Evolutionary conservation across 2,113 vertebrate genomes (phyloP).

Genomic region (Herpetotheres cachinnans): DNA sequence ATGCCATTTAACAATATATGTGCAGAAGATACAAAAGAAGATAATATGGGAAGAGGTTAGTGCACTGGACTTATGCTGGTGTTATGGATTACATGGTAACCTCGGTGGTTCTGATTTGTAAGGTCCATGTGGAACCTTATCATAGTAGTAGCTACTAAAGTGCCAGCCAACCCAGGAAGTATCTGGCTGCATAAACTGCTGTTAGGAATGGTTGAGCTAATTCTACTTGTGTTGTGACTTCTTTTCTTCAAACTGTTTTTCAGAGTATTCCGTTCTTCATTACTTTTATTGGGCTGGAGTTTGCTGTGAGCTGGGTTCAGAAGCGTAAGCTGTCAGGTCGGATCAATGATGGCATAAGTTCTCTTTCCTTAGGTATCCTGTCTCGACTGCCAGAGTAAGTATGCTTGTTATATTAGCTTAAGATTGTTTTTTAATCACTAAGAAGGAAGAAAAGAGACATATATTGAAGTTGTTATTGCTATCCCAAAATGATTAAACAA

Average conservation of each 20-base stretch:
- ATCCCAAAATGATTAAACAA: not conserved
- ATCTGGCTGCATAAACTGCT: not conserved
- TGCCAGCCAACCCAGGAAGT: not conserved
- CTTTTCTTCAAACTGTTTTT: conserved; percentile 24
- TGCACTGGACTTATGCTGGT: not conserved
- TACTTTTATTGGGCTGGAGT: conserved; percentile 83
- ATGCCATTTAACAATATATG: not conserved
- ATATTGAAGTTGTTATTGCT: not conserved
- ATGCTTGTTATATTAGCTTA: not conserved
- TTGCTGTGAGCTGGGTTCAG: conserved; percentile 77
- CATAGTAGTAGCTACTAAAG: not conserved
- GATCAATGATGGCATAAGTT: conserved; percentile 83
- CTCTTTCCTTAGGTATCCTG: conserved; percentile 83
- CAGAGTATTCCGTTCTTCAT: conserved; percentile 88
- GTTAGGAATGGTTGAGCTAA: not conserved
- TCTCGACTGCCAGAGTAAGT: conserved; percentile 87
- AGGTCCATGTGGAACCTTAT: not conserved
- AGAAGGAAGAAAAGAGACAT: not conserved
- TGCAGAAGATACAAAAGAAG: not conserved
- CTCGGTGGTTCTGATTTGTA: not conserved
- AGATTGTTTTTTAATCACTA: not conserved
- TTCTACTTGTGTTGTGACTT: not conserved
- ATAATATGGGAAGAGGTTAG: not conserved
- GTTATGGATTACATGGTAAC: not conserved
- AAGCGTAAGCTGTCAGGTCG: conserved; percentile 64